Evolutionary conservation across 2,888 invertebrate species (phyloP), one percentile per base, ranked within the genome.

Genomic region (Temnothorax ravouxi): DNA sequence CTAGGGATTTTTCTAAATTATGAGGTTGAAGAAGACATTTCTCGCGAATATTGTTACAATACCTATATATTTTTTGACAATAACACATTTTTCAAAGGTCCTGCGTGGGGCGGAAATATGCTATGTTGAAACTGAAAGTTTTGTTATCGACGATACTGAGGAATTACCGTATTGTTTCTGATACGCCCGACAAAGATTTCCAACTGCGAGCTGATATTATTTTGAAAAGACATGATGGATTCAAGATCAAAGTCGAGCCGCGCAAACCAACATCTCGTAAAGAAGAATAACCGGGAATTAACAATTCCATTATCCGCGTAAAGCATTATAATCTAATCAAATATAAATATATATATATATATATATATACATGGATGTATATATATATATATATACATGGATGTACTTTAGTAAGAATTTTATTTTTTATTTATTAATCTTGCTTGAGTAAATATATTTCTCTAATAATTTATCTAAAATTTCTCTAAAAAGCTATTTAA

Each of bases 51-150:
- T n/a, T 13, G 18, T 56, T 29, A 47, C 13, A 29, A 29, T 29
- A n/a, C n/a, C n/a, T n/a, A 3, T 29, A 29, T 3, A 56, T 59
- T 47, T 2, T 2, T 38, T 69, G 3, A 59, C 0, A 18, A 71
- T 59, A 2, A 9, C 6, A 25, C 13, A 18, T 85, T 72, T 84
- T 75, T 69, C 44, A n/a, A 91, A 97, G 97, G 96, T 94, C 93
- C 0, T 94, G 95, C 92, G 89, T 94, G 96, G 97, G 97, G 92
- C 97, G 97, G 86, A 97, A 97, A 94, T 97, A 97, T 93, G 97
- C 97, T 56, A 97, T 97, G 97, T 95, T 97, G 89, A 97, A 97
- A 94, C 95, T 97, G 92, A 97, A 97, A 95, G 97, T 97, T 85
- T 96, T 97, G 85, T 95, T 97, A 29, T 97, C 97, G 8, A 97